These are phyloP conservation scores for Punctoribates punctum DNA, from an alignment of 2,888 invertebrate species.

Conservation along the genomic window DNA sequence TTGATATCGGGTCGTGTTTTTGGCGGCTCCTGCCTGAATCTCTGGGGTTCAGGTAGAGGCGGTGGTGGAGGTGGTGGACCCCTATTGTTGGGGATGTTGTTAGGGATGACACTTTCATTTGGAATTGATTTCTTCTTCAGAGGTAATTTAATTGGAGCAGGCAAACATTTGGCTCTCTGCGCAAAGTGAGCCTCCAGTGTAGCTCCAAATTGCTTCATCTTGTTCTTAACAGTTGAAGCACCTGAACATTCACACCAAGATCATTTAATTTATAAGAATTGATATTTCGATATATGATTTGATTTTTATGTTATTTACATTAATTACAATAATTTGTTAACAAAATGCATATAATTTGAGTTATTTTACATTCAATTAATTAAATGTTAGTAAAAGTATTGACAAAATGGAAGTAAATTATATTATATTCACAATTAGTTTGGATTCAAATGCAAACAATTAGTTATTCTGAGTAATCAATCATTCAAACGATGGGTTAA, in stretches of 20 bases:
- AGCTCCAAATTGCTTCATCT: conserved; percentile 42
- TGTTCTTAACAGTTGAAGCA: conserved; percentile 43
- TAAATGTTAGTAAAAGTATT: too few relatives aligned
- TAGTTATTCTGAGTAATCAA: not conserved
- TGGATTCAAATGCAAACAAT: not conserved
- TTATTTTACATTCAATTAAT: too few relatives aligned
- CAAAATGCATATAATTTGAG: too few relatives aligned
- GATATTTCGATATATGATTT: not conserved
- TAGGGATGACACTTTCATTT: not conserved
- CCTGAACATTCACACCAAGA: not conserved
- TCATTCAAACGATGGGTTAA: not conserved
- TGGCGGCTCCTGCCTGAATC: not conserved
- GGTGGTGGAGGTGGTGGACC: not conserved
- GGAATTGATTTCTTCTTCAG: conserved; percentile 36
- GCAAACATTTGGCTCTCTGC: conserved; percentile 22
- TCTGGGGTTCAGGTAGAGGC: not conserved
- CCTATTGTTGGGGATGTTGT: not conserved
- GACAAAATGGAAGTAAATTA: too few relatives aligned
- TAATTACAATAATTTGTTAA: too few relatives aligned
- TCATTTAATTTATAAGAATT: not conserved
- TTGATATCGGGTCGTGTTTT: not conserved
- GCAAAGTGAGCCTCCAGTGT: conserved; percentile 35
- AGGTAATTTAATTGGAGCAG: conserved; percentile 33
- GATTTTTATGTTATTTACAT: too few relatives aligned
- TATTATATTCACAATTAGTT: not conserved